These are phyloP conservation scores for Prolemur simus DNA, from an alignment of 2,113 vertebrate genomes.

Conservation along the genomic window DNA sequence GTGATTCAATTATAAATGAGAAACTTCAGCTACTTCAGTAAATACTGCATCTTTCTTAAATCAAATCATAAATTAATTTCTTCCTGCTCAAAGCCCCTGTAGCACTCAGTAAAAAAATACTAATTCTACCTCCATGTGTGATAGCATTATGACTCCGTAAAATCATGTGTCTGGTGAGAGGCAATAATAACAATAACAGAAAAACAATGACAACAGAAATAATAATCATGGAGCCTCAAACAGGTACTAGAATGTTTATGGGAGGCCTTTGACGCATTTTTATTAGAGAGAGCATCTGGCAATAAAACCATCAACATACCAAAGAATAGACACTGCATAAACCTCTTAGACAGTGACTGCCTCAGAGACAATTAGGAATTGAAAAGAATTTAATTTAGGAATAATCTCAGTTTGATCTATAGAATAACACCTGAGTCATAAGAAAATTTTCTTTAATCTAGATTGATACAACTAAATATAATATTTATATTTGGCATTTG, in stretches of 20 bases:
- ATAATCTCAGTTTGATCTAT: not conserved
- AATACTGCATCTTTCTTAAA: conserved; percentile 59
- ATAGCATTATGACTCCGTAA: not conserved
- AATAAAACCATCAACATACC: conserved; percentile 33
- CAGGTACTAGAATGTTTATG: not conserved
- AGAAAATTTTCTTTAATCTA: not conserved
- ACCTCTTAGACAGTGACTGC: not conserved
- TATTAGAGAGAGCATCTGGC: not conserved
- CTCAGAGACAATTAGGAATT: not conserved
- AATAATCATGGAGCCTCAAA: not conserved
- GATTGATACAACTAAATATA: not conserved
- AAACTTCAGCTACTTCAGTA: conserved; percentile 43
- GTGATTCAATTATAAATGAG: conserved; percentile 64
- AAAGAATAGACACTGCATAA: not conserved
- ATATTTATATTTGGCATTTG: not conserved
- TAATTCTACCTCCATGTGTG: not conserved
- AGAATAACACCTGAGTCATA: not conserved
- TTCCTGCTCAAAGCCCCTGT: not conserved
- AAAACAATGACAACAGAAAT: not conserved
- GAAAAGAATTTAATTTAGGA: not conserved
- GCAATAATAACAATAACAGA: not conserved
- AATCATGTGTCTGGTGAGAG: not conserved
- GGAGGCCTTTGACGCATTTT: not conserved
- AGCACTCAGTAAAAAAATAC: not conserved
- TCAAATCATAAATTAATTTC: conserved; percentile 57